Base-by-base conservation (phyloP, 2,113 vertebrate species). In the Hemichromis elongatus region DNA sequence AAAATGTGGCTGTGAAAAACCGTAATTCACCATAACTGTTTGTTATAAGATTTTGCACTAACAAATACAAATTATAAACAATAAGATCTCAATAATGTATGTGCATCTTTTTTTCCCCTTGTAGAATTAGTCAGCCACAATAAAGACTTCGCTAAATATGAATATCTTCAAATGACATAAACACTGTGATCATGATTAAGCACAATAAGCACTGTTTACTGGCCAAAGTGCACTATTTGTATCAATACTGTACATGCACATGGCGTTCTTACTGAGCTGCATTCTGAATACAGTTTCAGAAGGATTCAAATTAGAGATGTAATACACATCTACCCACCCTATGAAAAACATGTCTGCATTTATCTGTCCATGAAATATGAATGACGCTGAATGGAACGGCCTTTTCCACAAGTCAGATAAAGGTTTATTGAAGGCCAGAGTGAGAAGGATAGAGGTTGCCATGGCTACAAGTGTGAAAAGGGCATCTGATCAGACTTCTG, bases 401-500 rank as follows among this genome's bases (percentile, higher is more conserved):
- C 95, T 96, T 95, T 94, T 95, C 89, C 79, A 82, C 85, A 81
- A 92, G 80, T 55, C 82, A 84, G 89, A 93, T 93, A 92, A 92
- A 90, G 92, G 90, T 90, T 94, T 86, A 92, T 90, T 92, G 92
- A 95, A 94, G 90, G 86, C 88, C 84, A 81, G 61, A 77, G 86
- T 79, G 85, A 88, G 89, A 45, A 55, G 82, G 77, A 83, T 79
- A 90, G 83, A 90, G 77, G 92, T 93, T 95, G 84, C 92, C 88
- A 94, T 93, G 84, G 91, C 92, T 93, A 94, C 94, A 86, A 42
- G 90, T 89, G 91, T 91, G 90, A 93, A 95, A 96, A 96, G 95
- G 95, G 93, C 94, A 94, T 94, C 92, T 86, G 91, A 93, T 94
- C 56, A 78, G 83, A 93, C 94, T 92, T 92, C 84, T 86, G 91